Base-by-base conservation (phyloP, 2,113 vertebrate species). In the Scomber japonicus region DNA sequence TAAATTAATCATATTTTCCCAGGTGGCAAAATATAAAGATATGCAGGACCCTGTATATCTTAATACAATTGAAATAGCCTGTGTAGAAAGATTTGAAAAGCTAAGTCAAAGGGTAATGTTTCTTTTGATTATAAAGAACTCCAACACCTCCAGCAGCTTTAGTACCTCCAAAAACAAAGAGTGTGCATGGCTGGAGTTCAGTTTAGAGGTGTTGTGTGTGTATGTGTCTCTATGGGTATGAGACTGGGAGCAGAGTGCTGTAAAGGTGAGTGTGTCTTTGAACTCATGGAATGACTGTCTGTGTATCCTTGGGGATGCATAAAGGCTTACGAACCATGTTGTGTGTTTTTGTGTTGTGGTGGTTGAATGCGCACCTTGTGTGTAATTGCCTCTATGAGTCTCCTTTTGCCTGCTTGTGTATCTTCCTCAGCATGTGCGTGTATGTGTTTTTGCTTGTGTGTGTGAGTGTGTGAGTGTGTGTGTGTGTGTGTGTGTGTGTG, bases 91-190 rank as follows among this genome's bases (percentile, higher is more conserved):
- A 85, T 75, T 82, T 84, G 72, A 84, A 84, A 75, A 85, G 70
- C 16, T 5, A 46, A 75, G 70, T 83, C 44, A 87, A 88, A 83
- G 68, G 87, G 78, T 68, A 63, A 71, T 65, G 44, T 75, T 87
- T 75, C 61, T 68, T 91, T 88, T 87, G 74, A 90, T 91, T 87
- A 68, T 16, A 35, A 61, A 83, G 74, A 81, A 11, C n/a, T 80
- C 27, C 31, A 21, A 59, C 75, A 74, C 65, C 75, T 76, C 35
- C 77, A 75, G 74, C 59, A 51, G 5, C 8, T 51, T 53, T n/a
- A 60, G 44, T 11, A 49, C 44, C 62, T 55, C 60, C 65, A 79
- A 48, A 78, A 55, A 81, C 67, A 78, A 71, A 80, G 30, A 71
- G 46, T 45, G 60, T 45, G 30, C 30, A 35, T n/a, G 59, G 45